Base-by-base conservation (phyloP, 2,797 vertebrate genomes). In the Neosilurus mollespiculum region DNA sequence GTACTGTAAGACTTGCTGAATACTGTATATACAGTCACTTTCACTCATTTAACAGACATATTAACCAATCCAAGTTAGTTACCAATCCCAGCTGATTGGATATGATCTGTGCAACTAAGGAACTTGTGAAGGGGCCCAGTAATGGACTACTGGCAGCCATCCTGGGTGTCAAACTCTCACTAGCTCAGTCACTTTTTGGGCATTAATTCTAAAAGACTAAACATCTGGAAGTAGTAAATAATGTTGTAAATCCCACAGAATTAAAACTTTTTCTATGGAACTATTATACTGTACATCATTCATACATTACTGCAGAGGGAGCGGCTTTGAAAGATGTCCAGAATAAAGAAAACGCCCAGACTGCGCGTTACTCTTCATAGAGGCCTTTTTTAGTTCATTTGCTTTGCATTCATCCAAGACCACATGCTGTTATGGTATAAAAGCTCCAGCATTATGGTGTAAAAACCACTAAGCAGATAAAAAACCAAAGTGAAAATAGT, bases 321-420 rank as follows among this genome's bases (percentile, higher is more conserved):
- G 11, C 7, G 5, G 71, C 12, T 54, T 75, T 43, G 22, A 59
- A 77, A n/a, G 56, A 76, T 11, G 71, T 26, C 8, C 72, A 20
- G 18, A 14, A 30, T 26, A 26, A 43, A 43, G 37, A 43, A 53
- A 53, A 56, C 51, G 54, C n/a, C 30, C 24, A 73, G 26, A 73
- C 9, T 54, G 14, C 24, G 26, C 56, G 53, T 1, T 56, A 56
- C 71, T 16, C 51, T 83, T 58, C 22, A 77, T 4, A 24, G 34
- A 69, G n/a, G 34, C 43, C 22, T 34, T 82, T 75, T 81, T 64
- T 12, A 64, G 18, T 22, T 71, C 22, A 82, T 83, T 83, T 59
- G n/a, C 34, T 8, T 5, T 67, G 66, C 11, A 51, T 69, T 69
- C 34, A 77, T 49, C 72, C 62, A 49, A 77, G 53, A 69, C 81